phyloP scores from a whole-genome alignment of 64 coral and sea anemone genomes.

The Astreopora myriophthalma region DNA sequence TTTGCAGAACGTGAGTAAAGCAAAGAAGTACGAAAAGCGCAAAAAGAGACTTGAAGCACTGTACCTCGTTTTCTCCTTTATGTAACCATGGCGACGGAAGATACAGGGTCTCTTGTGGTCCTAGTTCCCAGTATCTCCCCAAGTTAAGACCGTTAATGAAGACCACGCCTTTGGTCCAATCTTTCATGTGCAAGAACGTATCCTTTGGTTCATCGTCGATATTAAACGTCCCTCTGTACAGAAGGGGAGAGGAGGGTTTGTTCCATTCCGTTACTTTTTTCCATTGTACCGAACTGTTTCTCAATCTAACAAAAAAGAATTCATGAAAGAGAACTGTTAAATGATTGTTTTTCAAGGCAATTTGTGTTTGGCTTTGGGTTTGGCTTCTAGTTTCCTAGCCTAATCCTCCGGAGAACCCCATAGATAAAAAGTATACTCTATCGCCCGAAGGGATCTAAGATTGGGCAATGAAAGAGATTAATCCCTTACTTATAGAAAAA shows the following conservation, averaged over 20 bases:
- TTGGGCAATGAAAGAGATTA: not conserved
- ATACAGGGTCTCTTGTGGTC: conserved; percentile 80
- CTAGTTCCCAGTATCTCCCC: conserved; percentile 83
- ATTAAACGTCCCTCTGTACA: conserved; percentile 51
- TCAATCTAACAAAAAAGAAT: not conserved
- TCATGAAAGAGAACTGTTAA: too few relatives aligned
- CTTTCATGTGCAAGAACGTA: conserved; percentile 74
- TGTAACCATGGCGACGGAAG: conserved; percentile 66
- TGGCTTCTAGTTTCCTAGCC: too few relatives aligned
- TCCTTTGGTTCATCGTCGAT: conserved; percentile 55
- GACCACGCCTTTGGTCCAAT: conserved; percentile 77
- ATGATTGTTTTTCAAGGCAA: too few relatives aligned
- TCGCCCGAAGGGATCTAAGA: not conserved
- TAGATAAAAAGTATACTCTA: not conserved
- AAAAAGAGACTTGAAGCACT: not conserved
- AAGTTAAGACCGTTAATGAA: conserved; percentile 82
- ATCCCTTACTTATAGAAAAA: conserved; percentile 47
- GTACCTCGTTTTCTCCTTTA: conserved; percentile 62
- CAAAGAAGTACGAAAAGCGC: too few relatives aligned
- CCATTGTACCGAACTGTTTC: not conserved
- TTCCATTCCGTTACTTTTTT: not conserved
- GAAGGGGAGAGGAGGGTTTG: not conserved
- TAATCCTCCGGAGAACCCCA: too few relatives aligned
- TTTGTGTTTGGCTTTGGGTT: too few relatives aligned
- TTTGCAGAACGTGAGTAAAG: too few relatives aligned